Evolutionary conservation across 2,888 invertebrate species (phyloP).

Genomic region (Tryphoninae sp.): DNA sequence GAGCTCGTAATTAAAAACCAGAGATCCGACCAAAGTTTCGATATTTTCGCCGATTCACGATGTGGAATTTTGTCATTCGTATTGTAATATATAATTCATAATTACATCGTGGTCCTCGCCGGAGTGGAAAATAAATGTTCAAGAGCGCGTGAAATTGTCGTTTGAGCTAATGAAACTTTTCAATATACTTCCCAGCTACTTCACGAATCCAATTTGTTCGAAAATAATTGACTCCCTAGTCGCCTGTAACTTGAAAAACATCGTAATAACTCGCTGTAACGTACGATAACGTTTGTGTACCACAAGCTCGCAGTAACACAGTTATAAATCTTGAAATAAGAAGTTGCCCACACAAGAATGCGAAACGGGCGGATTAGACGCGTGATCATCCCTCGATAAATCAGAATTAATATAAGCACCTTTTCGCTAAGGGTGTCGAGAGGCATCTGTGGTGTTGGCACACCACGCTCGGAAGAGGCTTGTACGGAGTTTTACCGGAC

Average conservation of each 20-base stretch:
- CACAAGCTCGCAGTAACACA: neutral
- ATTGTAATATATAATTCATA: conserved; percentile 24
- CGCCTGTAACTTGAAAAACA: neutral
- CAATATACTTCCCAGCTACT: neutral
- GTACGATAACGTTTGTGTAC: neutral
- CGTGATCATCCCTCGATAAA: conserved; percentile 69
- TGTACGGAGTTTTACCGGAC: conserved; percentile 68
- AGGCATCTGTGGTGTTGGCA: conserved; percentile 5
- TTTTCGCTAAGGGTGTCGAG: conserved; percentile 62
- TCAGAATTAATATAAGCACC: conserved; percentile 76
- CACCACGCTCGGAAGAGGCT: conserved; percentile 28
- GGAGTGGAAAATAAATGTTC: neutral
- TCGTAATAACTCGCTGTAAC: neutral
- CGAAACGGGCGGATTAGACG: conserved; percentile 49
- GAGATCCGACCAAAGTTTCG: conserved; percentile 26
- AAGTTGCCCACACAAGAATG: conserved; percentile 4
- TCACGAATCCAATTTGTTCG: neutral
- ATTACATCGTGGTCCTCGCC: conserved; percentile 11
- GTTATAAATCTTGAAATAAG: conserved; percentile 9
- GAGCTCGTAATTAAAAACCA: conserved; percentile 32
- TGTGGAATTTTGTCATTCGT: neutral
- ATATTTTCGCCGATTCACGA: neutral
- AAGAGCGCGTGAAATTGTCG: conserved; percentile 9
- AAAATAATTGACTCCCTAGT: conserved; percentile 2
- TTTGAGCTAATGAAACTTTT: neutral